Evolutionary conservation across 35 echinoderm and acorn worm species (phyloP).

Genomic region (Apostichopus parvimensis): DNA sequence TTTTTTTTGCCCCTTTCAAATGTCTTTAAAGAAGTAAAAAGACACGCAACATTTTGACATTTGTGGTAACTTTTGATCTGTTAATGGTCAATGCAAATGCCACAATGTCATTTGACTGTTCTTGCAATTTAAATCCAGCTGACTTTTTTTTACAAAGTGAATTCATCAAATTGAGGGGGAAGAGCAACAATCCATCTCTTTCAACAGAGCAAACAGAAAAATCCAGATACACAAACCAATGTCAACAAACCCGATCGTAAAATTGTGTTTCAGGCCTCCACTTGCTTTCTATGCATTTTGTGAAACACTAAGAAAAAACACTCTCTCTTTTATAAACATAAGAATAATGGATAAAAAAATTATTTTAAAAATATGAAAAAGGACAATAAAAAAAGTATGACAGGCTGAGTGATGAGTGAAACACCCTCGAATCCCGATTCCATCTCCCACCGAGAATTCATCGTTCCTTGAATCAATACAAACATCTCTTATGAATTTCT

Average conservation of each 20-base stretch:
- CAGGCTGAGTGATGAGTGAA: slow-evolving; percentile 11
- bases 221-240: background rate
- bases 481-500: background rate
- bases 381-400: background rate
- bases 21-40: no score
- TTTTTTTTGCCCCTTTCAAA: no score
- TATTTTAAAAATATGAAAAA: background rate
- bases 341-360: background rate
- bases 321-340: background rate
- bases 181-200: no score
- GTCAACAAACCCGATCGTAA: background rate
- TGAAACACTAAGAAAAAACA: background rate
- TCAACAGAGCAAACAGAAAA: background rate
- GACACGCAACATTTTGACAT: no score
- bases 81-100: no score
- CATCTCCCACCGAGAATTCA: slow-evolving; percentile 14
- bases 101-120: no score
- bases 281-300: background rate
- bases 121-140: no score
- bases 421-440: background rate
- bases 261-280: background rate
- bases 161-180: no score
- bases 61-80: no score
- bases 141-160: no score
- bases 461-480: slow-evolving; percentile 28